phyloP scores from a whole-genome alignment of 2,113 vertebrate genomes.

The Phrynocephalus versicolor region DNA sequence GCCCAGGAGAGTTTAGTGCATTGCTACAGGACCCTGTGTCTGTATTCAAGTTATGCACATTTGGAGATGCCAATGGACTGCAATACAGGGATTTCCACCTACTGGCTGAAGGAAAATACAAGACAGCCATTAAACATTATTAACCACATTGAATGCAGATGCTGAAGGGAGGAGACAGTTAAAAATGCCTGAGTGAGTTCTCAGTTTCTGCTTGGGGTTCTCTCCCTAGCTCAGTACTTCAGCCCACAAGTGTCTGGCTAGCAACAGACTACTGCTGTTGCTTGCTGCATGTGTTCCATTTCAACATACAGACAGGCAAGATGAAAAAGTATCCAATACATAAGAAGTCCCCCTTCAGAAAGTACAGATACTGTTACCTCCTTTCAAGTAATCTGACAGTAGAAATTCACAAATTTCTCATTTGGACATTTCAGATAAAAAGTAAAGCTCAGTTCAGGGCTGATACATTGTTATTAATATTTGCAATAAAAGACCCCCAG shows the following conservation, averaged over 20 bases:
- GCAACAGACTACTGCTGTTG: no score
- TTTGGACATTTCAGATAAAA: not conserved
- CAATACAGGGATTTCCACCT: conserved; percentile 93
- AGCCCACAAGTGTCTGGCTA: not conserved
- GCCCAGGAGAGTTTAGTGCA: conserved; percentile 88
- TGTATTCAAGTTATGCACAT: conserved; percentile 69
- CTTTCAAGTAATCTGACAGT: not conserved
- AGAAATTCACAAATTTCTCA: not conserved
- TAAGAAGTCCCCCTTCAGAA: not conserved
- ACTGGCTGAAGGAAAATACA: conserved; percentile 78
- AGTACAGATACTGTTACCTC: not conserved
- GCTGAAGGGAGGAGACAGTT: conserved; percentile 12
- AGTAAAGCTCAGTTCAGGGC: not conserved
- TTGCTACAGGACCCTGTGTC: conserved; percentile 82
- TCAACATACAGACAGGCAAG: not conserved
- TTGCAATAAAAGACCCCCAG: not conserved
- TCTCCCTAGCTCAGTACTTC: not conserved
- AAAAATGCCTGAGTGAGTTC: not conserved
- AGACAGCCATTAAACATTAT: conserved; percentile 64
- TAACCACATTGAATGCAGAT: conserved; percentile 15
- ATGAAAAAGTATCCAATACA: not conserved
- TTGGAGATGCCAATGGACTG: conserved; percentile 79
- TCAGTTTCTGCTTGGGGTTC: not conserved
- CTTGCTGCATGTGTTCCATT: not conserved
- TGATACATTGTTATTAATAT: not conserved